Conservation (phyloP, 2,888 invertebrate genomes). For the Pyrrhia umbra region DNA sequence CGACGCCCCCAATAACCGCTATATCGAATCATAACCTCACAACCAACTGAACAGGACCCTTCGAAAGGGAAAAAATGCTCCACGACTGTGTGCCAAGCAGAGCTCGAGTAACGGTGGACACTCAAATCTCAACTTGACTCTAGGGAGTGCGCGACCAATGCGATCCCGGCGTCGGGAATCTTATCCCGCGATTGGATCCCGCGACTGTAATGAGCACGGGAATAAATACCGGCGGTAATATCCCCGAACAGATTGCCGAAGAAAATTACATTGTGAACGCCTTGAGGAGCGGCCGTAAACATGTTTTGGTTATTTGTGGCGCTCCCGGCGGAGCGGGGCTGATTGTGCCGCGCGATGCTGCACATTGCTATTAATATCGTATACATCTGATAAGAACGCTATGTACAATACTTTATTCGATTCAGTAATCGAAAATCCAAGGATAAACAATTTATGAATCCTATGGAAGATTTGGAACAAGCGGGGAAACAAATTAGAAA, state of each 20-base stretch:
- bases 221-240: constrained; percentile 82
- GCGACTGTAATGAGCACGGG: constrained; percentile 79
- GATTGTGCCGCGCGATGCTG: constrained; percentile 44
- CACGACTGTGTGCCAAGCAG: constrained; percentile 2
- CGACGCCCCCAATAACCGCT: constrained; percentile 80
- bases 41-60: constrained; percentile 51
- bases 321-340: constrained; percentile 44
- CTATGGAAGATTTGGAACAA: not conserved
- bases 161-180: constrained; percentile 70
- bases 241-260: constrained; percentile 75
- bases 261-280: constrained; percentile 75
- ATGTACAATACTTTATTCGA: constrained; percentile 7
- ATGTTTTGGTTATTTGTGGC: constrained; percentile 71
- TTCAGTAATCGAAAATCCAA: constrained; percentile 20
- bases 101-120: constrained; percentile 67
- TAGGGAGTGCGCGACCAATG: constrained; percentile 80
- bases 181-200: constrained; percentile 78
- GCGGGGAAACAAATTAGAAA: constrained; percentile 1
- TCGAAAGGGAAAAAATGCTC: constrained; percentile 44
- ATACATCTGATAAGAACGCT: constrained; percentile 18
- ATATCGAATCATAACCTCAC: constrained; percentile 78
- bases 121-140: constrained; percentile 73
- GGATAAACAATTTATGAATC: constrained; percentile 9
- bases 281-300: constrained; percentile 66
- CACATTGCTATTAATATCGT: constrained; percentile 46